phyloP scores from a whole-genome alignment of 1,140 invertebrate genomes.

The Drosophila saltans region DNA sequence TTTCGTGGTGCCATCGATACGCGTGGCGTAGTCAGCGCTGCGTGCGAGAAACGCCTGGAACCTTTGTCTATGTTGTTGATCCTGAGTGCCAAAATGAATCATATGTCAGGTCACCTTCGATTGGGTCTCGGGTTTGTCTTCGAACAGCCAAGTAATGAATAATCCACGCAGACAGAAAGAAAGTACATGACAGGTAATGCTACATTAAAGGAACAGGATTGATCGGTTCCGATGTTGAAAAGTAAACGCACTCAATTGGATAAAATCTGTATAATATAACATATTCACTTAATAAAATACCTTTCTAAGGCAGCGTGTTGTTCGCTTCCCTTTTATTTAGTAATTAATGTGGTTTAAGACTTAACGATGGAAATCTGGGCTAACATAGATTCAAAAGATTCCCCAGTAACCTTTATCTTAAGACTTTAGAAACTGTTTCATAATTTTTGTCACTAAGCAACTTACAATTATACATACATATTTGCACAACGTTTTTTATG shows the following conservation, averaged over 20 bases:
- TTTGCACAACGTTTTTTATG: slow-evolving; percentile 25
- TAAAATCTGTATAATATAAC: too few species aligned
- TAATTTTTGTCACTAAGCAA: slow-evolving; percentile 4
- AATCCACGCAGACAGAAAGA: not conserved
- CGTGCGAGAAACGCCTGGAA: slow-evolving; percentile 37
- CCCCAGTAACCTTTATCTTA: not conserved
- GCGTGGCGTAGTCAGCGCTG: slow-evolving; percentile 27
- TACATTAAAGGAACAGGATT: too few species aligned
- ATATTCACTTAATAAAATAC: too few species aligned
- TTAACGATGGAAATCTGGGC: not conserved
- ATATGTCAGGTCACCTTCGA: slow-evolving; percentile 23
- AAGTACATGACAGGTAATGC: not conserved
- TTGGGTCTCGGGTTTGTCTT: slow-evolving; percentile 36
- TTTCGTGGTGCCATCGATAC: slow-evolving; percentile 42
- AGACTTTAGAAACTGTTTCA: not conserved
- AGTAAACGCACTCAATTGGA: too few species aligned
- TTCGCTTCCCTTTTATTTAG: not conserved
- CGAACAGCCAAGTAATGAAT: slow-evolving; percentile 11
- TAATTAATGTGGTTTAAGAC: not conserved
- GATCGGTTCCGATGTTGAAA: too few species aligned
- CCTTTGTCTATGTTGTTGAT: slow-evolving; percentile 32
- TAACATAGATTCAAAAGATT: not conserved
- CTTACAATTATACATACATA: slow-evolving; percentile 17
- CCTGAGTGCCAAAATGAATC: slow-evolving; percentile 35
- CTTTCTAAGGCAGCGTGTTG: too few species aligned